These are phyloP conservation scores for Rhynchotus rufescens DNA, from an alignment of 2,797 vertebrate genomes.

Conservation along the genomic window DNA sequence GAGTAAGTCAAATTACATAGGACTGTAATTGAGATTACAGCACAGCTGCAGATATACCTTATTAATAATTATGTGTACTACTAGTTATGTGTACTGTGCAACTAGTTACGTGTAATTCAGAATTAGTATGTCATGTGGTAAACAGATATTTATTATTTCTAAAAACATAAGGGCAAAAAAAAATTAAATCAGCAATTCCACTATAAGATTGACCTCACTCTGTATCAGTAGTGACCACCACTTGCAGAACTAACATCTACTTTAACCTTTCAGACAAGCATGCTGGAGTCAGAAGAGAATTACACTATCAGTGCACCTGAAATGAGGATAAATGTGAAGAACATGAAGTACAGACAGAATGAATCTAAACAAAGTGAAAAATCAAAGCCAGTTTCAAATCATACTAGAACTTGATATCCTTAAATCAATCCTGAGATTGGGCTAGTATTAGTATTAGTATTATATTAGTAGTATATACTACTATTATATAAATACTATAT, in stretches of 20 bases:
- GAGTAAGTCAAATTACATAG: not conserved
- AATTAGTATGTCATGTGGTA: not conserved
- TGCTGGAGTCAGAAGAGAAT: not conserved
- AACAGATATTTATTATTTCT: not conserved
- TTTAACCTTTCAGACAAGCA: not conserved
- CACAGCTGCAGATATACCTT: not conserved
- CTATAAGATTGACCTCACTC: not conserved
- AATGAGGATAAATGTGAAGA: not conserved
- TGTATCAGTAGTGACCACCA: not conserved
- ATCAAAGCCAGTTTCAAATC: not conserved
- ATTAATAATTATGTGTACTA: not conserved
- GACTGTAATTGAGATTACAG: not conserved
- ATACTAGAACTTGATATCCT: not conserved
- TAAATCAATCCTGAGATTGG: not conserved
- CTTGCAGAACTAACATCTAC: not conserved
- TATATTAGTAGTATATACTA: no score
- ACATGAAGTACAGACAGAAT: not conserved
- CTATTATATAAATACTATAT: no score
- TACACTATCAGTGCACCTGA: not conserved
- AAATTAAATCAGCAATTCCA: not conserved
- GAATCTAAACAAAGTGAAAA: not conserved
- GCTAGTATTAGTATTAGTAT: not conserved
- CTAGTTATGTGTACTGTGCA: no score
- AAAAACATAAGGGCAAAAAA: not conserved
- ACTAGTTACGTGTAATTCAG: not conserved